Conservation (phyloP, 2,888 invertebrate genomes). For the Schrankia costaestrigalis region DNA sequence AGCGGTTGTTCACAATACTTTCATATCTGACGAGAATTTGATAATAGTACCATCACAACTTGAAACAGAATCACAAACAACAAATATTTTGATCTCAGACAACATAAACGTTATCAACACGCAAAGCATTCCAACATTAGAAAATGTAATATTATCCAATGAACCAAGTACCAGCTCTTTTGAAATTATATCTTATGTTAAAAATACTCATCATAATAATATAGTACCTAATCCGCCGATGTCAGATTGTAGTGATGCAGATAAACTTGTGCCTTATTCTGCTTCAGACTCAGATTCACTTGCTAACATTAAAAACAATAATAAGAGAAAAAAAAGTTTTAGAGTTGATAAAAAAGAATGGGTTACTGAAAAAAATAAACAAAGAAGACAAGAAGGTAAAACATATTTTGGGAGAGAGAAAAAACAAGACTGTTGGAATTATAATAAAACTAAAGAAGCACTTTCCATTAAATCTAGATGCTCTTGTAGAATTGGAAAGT, state of each 20-base stretch:
- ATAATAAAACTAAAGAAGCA: constrained; percentile 5
- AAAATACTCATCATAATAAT: not conserved
- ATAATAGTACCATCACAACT: not conserved
- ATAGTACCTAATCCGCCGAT: not conserved
- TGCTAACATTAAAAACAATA: constrained; percentile 6
- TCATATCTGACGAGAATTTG: not conserved
- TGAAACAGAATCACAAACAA: not conserved
- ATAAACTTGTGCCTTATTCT: constrained; percentile 9
- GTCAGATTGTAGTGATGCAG: constrained; percentile 6
- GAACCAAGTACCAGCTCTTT: no score
- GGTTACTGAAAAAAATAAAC: constrained; percentile 1
- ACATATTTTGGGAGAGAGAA: constrained; percentile 6
- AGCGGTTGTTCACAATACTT: not conserved
- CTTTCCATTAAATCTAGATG: constrained; percentile 4
- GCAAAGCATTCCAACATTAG: not conserved
- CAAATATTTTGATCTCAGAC: not conserved
- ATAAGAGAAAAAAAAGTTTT: constrained; percentile 5
- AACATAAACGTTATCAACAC: not conserved
- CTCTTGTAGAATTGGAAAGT: constrained; percentile 1
- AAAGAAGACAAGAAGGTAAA: constrained; percentile 4
- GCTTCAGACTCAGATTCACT: constrained; percentile 8
- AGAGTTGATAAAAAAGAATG: constrained; percentile 6
- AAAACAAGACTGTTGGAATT: constrained; percentile 8
- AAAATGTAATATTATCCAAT: not conserved
- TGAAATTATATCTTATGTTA: not conserved